A percentile compares a stretch with the other conserved stretches of the same genome.
Conservation (phyloP, 1,140 invertebrate genomes). For the Octopus bimaculoides region DNA sequence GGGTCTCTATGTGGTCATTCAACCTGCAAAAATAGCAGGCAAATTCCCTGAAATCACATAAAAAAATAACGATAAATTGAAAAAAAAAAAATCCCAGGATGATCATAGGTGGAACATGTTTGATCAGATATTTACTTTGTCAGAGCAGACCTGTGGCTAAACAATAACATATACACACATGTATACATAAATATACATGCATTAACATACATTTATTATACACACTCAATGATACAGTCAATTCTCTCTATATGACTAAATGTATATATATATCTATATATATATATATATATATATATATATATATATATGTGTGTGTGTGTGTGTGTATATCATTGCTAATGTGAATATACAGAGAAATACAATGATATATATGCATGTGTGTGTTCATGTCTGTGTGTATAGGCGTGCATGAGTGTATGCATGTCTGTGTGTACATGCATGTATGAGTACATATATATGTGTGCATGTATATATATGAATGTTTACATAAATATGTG, state of each 20-base stretch:
- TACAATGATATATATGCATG: neutral
- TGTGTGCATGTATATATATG: neutral
- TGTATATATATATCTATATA: neutral
- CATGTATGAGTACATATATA: neutral
- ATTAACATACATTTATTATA: neutral
- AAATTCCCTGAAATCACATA: no score
- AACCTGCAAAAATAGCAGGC: no score
- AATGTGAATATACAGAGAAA: neutral
- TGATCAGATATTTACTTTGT: no score
- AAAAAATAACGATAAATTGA: no score
- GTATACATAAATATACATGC: no score
- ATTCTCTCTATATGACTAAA: neutral
- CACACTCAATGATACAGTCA: neutral
- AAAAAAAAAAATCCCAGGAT: no score
- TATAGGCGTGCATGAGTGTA: neutral
- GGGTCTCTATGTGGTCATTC: no score
- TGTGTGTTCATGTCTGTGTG: neutral
- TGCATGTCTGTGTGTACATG: neutral
- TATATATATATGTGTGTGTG: neutral
- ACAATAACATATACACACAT: no score
- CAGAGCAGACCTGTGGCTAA: no score
- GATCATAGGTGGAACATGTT: no score
- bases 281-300: slow-evolving; percentile 2
- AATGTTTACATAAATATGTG: neutral
- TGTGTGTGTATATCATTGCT: neutral